Percentiles rank a stretch among this genome's conserved stretches.
These are phyloP conservation scores for Euwallacea fornicatus DNA, from an alignment of 1,140 invertebrate species.

Conservation along the genomic window DNA sequence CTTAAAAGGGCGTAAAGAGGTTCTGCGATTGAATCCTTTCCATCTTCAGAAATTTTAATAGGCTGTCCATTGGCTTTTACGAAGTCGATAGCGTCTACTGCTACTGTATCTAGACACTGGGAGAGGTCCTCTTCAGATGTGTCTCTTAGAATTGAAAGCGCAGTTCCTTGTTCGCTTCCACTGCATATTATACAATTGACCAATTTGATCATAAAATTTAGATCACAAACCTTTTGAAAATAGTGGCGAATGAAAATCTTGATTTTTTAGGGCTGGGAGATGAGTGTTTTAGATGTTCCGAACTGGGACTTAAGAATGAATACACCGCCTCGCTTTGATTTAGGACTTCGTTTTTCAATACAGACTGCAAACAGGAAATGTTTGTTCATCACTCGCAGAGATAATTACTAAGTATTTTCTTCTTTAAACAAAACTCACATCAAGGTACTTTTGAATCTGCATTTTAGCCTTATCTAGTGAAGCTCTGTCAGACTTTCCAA, in stretches of 20 bases:
- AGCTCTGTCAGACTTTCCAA: slow-evolving; percentile 76
- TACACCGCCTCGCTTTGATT: slow-evolving; percentile 88
- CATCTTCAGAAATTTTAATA: slow-evolving; percentile 58
- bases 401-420: not conserved
- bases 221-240: slow-evolving; percentile 75
- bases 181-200: slow-evolving; percentile 34
- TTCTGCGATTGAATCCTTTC: slow-evolving; percentile 83
- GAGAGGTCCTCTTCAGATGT: slow-evolving; percentile 75
- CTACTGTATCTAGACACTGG: slow-evolving; percentile 65
- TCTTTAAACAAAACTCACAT: slow-evolving; percentile 59
- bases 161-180: slow-evolving; percentile 52
- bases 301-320: slow-evolving; percentile 85
- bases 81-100: slow-evolving; percentile 54
- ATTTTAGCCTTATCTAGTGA: slow-evolving; percentile 79
- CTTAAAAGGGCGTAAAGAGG: slow-evolving; percentile 82
- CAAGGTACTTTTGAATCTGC: slow-evolving; percentile 83
- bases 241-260: slow-evolving; percentile 78
- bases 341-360: slow-evolving; percentile 81
- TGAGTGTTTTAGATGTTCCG: slow-evolving; percentile 81
- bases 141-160: slow-evolving; percentile 54
- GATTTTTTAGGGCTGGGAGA: slow-evolving; percentile 77
- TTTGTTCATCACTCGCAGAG: not conserved
- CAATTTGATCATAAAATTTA: not conserved
- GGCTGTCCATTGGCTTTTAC: slow-evolving; percentile 44
- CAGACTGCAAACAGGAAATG: slow-evolving; percentile 61